Evolutionary conservation across 2,113 vertebrate genomes (phyloP), one percentile per base, ranked within the genome.

Genomic region (Scytalopus superciliaris): DNA sequence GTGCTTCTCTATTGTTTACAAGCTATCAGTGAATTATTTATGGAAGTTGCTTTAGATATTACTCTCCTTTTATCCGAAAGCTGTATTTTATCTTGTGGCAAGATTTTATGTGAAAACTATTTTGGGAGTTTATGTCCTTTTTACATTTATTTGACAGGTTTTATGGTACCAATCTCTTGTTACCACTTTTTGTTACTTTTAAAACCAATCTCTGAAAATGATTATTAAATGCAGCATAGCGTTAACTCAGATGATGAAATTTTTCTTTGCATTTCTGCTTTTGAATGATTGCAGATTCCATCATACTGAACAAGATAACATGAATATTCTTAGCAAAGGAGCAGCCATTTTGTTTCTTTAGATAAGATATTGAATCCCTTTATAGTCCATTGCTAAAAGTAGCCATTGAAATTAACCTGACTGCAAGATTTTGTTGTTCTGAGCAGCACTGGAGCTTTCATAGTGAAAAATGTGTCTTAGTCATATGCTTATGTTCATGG

Each of bases 11-110:
- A 96, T 97, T 98, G 97, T 98, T 98, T 98, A 98, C 96, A 98
- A 98, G 96, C 95, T 96, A 95, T 90, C 94, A 95, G 95, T 98
- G 97, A 98, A 98, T 98, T 97, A 97, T 98, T 97, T 98, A 98
- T 97, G 93, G 94, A 97, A 96, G 94, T 97, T 97, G 75, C 93
- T 78, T 22, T 77, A 97, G 93, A 97, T 94, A 87, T 8, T 55
- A 80, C 69, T 97, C 82, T 73, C 68, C 85, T 95, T 95, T 94
- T 93, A 83, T 74, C 90, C 89, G 28, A 96, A 96, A 97, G 90
- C 91, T 96, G 77, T 95, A 93, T 97, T 97, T 97, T 97, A 92
- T 97, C 87, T 95, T 94, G 80, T 87, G 28, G 84, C 77, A 84
- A 94, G 74, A 86, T 92, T 97, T 97, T 97, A 97, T 89, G 64